Conservation (phyloP, 2,113 vertebrate species). For the Atractosteus spatula region DNA sequence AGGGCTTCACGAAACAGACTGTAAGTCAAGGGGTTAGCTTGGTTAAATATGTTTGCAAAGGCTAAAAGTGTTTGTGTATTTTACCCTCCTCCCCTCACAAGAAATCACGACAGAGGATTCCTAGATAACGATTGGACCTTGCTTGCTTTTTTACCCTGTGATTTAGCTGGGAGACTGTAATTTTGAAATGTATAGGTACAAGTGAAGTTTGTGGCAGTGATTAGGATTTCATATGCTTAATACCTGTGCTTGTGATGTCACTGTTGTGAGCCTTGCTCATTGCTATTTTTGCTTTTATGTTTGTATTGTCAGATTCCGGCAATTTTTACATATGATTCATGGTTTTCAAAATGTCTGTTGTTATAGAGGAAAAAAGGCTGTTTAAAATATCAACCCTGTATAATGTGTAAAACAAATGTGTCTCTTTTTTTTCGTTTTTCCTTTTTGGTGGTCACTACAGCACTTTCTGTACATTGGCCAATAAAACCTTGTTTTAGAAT, state of each 20-base stretch:
- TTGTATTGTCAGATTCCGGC: slow-evolving; percentile 15
- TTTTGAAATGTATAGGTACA: slow-evolving; percentile 51
- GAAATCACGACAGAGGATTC: slow-evolving; percentile 27
- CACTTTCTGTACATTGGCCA: slow-evolving; percentile 92
- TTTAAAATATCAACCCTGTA: slow-evolving; percentile 59
- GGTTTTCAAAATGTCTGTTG: slow-evolving; percentile 58
- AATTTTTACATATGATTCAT: slow-evolving; percentile 47
- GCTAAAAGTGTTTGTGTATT: too few species aligned
- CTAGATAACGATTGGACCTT: slow-evolving; percentile 5
- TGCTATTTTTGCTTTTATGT: background rate
- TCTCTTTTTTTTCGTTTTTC: slow-evolving; percentile 59
- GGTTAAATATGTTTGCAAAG: too few species aligned
- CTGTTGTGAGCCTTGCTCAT: slow-evolving; percentile 49
- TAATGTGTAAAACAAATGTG: slow-evolving; percentile 60
- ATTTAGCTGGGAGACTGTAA: slow-evolving; percentile 39
- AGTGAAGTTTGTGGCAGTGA: slow-evolving; percentile 54
- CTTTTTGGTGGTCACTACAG: slow-evolving; percentile 78
- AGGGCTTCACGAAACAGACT: too few species aligned
- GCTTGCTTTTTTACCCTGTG: slow-evolving; percentile 21
- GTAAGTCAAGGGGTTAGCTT: too few species aligned
- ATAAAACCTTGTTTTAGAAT: slow-evolving; percentile 93
- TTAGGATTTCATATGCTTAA: slow-evolving; percentile 50
- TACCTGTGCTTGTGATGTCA: slow-evolving; percentile 62
- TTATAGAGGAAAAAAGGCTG: slow-evolving; percentile 49
- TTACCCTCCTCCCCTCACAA: slow-evolving; percentile 6